Conservation (phyloP, 2,888 invertebrate genomes). For the Calameuta filiformis region DNA sequence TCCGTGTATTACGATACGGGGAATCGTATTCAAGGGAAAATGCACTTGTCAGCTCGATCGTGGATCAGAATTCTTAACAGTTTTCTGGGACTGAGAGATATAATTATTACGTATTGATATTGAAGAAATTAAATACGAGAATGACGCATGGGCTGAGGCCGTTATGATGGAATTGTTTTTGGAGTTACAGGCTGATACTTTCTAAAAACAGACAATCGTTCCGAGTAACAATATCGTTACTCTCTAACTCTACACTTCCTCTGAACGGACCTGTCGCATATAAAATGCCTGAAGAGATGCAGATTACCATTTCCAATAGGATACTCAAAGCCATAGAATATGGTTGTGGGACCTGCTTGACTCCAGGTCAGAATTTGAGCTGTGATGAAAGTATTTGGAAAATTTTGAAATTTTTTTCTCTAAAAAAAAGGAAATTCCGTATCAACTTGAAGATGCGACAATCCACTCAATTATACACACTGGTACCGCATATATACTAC, state of each 20-base stretch:
- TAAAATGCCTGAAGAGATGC: background rate
- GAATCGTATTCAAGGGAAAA: background rate
- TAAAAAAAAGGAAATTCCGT: background rate
- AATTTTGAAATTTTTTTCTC: background rate
- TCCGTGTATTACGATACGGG: background rate
- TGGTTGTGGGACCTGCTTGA: background rate
- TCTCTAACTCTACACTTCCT: background rate
- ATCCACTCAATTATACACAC: background rate
- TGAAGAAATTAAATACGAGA: background rate
- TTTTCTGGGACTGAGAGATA: background rate
- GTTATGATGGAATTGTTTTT: background rate
- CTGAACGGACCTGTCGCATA: background rate
- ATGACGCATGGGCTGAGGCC: background rate
- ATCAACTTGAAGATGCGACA: background rate
- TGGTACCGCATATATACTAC: background rate
- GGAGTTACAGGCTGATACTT: background rate
- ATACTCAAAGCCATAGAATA: background rate
- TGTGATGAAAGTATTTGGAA: background rate
- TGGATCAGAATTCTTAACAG: background rate
- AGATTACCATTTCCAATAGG: background rate
- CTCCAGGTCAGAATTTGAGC: background rate
- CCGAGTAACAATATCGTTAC: background rate
- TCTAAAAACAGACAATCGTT: background rate
- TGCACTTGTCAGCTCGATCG: background rate
- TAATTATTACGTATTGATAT: background rate